A percentile compares a stretch with the other conserved stretches of the same genome.
Conservation (phyloP, 2,888 invertebrate species). For the Rhamnusium bicolor region DNA sequence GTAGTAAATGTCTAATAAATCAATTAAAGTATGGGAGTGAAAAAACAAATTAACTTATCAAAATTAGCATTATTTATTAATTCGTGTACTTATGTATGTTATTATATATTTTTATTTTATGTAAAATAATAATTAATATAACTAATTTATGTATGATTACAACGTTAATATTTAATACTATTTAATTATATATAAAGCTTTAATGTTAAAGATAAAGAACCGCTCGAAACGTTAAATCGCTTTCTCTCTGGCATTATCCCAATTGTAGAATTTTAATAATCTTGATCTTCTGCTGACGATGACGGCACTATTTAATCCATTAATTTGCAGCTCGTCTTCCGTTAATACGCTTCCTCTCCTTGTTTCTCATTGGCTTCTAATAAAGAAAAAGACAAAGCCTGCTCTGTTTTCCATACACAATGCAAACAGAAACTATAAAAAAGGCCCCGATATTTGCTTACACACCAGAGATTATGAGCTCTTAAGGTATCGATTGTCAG, state of each 20-base stretch:
- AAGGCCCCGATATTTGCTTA: constrained; percentile 51
- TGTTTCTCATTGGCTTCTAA: constrained; percentile 52
- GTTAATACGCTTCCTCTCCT: constrained; percentile 45
- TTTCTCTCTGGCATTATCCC: constrained; percentile 30
- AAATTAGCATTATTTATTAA: too few relatives aligned
- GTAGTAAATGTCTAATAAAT: too few relatives aligned
- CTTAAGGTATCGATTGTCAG: constrained; percentile 52
- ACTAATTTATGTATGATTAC: too few relatives aligned
- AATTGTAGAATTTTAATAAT: constrained; percentile 55
- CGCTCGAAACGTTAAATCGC: neutral
- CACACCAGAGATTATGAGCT: constrained; percentile 49
- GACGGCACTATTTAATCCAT: constrained; percentile 55
- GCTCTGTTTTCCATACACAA: constrained; percentile 45
- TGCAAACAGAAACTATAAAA: constrained; percentile 53
- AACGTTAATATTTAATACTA: too few relatives aligned
- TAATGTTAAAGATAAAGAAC: neutral
- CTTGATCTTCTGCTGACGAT: constrained; percentile 56
- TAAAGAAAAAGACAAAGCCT: constrained; percentile 57
- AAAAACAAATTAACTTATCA: too few relatives aligned
- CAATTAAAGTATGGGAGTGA: too few relatives aligned
- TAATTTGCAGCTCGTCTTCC: constrained; percentile 54
- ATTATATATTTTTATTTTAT: too few relatives aligned
- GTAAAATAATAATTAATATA: too few relatives aligned
- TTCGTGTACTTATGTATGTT: too few relatives aligned
- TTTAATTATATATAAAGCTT: neutral